Conservation (phyloP, 2,888 invertebrate genomes). For the Hermodice carunculata region DNA sequence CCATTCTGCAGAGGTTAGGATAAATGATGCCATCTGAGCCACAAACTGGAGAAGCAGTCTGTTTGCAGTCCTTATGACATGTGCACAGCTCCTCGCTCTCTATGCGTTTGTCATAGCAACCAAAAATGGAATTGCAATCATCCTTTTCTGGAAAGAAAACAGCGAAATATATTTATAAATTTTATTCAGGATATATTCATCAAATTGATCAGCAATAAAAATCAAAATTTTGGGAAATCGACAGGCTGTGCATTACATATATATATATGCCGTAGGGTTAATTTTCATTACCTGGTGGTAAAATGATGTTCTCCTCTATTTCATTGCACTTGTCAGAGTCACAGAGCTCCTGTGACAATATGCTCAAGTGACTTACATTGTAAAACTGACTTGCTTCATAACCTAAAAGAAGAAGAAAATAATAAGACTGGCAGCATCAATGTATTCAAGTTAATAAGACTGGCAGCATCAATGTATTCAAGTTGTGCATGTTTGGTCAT, state of each 20-base stretch:
- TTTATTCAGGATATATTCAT: background rate
- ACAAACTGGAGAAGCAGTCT: constrained; percentile 9
- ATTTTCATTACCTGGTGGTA: constrained; percentile 14
- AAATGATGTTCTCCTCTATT: constrained; percentile 10
- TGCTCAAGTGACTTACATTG: constrained; percentile 6
- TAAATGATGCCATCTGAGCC: constrained; percentile 35
- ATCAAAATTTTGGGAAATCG: no score
- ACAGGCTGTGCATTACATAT: no score
- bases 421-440: background rate
- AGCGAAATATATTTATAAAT: background rate
- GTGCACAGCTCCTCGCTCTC: constrained; percentile 12
- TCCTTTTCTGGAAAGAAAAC: constrained; percentile 5
- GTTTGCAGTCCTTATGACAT: constrained; percentile 25
- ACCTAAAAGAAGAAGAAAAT: background rate
- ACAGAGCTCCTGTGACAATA: constrained; percentile 9
- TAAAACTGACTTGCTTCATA: constrained; percentile 3
- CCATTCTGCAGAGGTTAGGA: constrained; percentile 22
- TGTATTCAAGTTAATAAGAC: background rate
- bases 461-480: no score
- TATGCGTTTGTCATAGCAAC: constrained; percentile 4
- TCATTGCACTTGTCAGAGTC: constrained; percentile 9
- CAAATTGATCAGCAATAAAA: background rate
- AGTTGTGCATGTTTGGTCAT: no score
- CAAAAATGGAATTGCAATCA: constrained; percentile 21
- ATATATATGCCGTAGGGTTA: no score